phyloP scores from a whole-genome alignment of 2,888 invertebrate species.

The Zygogramma bicolorata region DNA sequence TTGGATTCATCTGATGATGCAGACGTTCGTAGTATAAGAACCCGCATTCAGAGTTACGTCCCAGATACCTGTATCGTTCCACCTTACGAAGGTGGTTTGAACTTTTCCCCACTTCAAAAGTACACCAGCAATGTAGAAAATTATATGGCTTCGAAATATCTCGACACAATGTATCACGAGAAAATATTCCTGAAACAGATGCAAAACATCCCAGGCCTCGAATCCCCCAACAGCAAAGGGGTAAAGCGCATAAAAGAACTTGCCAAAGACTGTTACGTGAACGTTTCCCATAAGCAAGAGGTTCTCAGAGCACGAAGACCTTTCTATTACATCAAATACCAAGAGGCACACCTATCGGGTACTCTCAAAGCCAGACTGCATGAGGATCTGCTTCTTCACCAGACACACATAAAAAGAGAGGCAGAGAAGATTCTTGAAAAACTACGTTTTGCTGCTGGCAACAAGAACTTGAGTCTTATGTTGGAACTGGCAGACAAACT shows the following conservation, averaged over 20 bases:
- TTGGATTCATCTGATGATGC: no score
- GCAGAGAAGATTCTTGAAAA: conserved; percentile 61
- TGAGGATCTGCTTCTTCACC: conserved; percentile 57
- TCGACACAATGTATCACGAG: conserved; percentile 65
- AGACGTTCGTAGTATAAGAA: conserved; percentile 38
- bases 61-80: conserved; percentile 55
- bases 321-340: conserved; percentile 65
- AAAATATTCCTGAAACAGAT: conserved; percentile 64
- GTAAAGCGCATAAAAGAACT: conserved; percentile 55
- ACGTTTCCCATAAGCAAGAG: conserved; percentile 63
- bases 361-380: conserved; percentile 55
- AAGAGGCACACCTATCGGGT: conserved; percentile 59
- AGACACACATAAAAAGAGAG: conserved; percentile 58
- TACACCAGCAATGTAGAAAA: conserved; percentile 63
- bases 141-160: conserved; percentile 65
- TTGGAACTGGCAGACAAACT: conserved; percentile 62
- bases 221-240: conserved; percentile 62
- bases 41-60: conserved; percentile 57
- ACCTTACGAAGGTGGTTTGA: background rate
- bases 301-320: conserved; percentile 65
- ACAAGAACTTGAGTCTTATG: conserved; percentile 42
- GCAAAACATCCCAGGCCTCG: conserved; percentile 55
- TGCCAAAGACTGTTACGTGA: conserved; percentile 58
- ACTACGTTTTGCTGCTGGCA: conserved; percentile 58
- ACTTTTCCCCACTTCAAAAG: conserved; percentile 58